These are phyloP conservation scores for Tipula vernalis DNA, from an alignment of 2,888 invertebrate genomes.

Conservation along the genomic window DNA sequence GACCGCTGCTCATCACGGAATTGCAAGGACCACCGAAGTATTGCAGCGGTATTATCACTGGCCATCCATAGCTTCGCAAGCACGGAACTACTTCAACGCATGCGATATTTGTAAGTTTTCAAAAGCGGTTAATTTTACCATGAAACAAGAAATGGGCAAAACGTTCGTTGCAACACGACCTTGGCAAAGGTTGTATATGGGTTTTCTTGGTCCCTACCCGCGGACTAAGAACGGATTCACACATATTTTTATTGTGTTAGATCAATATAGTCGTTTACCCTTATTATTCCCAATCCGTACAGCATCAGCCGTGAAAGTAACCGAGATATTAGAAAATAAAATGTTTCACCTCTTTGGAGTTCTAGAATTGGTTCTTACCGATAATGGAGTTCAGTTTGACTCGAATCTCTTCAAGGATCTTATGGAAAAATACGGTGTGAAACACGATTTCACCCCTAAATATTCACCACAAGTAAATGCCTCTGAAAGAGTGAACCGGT, in stretches of 20 bases:
- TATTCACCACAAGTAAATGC: not conserved
- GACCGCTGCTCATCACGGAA: not conserved
- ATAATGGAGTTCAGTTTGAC: not conserved
- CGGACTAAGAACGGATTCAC: not conserved
- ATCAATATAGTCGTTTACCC: not conserved
- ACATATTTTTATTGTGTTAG: too few species aligned
- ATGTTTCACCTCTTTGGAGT: not conserved
- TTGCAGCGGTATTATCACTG: not conserved
- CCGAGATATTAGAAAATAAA: not conserved
- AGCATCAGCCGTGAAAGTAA: not conserved
- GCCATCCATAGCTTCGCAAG: not conserved
- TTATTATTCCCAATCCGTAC: not conserved
- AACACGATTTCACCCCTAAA: not conserved
- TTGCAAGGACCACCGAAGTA: not conserved
- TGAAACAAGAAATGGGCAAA: not conserved
- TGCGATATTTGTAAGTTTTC: not conserved
- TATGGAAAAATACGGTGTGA: not conserved
- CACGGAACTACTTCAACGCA: not conserved
- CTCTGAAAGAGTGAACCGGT: not conserved
- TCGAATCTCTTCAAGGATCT: not conserved
- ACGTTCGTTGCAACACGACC: not conserved
- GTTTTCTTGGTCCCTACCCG: not conserved
- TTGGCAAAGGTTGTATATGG: not conserved
- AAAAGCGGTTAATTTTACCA: not conserved
- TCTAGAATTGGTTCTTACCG: not conserved